Evolutionary conservation across 2,113 vertebrate genomes (phyloP).

Genomic region (Salvelinus sp.): DNA sequence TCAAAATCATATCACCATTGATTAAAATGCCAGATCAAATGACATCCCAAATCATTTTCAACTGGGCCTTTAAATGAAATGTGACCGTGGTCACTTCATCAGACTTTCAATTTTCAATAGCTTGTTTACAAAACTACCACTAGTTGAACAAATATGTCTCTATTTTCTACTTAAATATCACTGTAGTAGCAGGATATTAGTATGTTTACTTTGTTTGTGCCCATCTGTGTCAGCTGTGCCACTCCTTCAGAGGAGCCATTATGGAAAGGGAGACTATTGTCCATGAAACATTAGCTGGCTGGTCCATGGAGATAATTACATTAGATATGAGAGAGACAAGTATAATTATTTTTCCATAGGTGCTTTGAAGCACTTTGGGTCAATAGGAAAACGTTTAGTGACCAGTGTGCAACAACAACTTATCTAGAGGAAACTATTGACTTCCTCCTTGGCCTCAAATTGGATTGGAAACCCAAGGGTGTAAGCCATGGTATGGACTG

Average conservation of each 20-base stretch:
- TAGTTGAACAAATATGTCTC: not conserved
- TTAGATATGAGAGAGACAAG: not conserved
- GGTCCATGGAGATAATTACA: conserved; percentile 4
- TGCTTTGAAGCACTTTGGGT: not conserved
- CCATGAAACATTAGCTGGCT: not conserved
- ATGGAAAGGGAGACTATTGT: not conserved
- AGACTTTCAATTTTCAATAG: not conserved
- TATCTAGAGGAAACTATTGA: not conserved
- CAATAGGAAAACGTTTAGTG: not conserved
- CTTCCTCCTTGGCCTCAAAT: conserved; percentile 3
- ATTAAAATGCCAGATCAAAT: not conserved
- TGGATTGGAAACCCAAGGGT: not conserved
- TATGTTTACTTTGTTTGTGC: not conserved
- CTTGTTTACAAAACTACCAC: not conserved
- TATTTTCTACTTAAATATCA: not conserved
- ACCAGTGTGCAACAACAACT: not conserved
- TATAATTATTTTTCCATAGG: not conserved
- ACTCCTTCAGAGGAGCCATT: not conserved
- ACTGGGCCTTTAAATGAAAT: not conserved
- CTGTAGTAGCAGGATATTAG: not conserved
- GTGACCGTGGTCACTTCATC: not conserved
- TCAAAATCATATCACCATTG: not conserved
- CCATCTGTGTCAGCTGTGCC: not conserved
- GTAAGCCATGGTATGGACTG: not conserved
- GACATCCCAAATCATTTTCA: not conserved